These are phyloP conservation scores for Lasioglossum marginatum DNA, from an alignment of 2,888 invertebrate genomes.

Conservation along the genomic window DNA sequence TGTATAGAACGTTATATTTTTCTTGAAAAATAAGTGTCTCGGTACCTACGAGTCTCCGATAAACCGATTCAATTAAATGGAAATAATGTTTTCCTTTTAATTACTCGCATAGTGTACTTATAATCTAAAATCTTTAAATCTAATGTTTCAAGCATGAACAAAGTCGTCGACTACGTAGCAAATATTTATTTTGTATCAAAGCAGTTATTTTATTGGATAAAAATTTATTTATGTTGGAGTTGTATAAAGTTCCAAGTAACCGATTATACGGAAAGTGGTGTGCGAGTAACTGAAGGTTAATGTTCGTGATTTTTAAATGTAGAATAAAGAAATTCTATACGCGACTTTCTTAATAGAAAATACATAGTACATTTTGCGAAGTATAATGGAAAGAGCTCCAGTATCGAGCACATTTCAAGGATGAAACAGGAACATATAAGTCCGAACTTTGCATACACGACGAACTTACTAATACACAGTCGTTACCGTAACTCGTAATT, in stretches of 20 bases:
- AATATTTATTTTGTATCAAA: too few species aligned
- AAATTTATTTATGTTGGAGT: too few species aligned
- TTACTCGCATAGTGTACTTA: too few species aligned
- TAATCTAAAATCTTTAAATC: too few species aligned
- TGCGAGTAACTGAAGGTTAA: too few species aligned
- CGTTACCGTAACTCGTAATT: slow-evolving; percentile 66
- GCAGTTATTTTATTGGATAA: too few species aligned
- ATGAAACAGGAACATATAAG: not conserved
- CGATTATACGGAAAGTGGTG: too few species aligned
- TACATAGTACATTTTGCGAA: not conserved
- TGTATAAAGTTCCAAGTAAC: too few species aligned
- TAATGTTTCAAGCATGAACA: too few species aligned
- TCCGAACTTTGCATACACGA: slow-evolving; percentile 34
- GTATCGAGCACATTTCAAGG: not conserved
- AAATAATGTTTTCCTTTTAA: not conserved
- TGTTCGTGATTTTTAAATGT: too few species aligned
- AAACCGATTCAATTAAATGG: not conserved
- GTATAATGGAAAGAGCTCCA: not conserved
- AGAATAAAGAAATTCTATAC: not conserved
- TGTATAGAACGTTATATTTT: not conserved
- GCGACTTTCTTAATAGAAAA: not conserved
- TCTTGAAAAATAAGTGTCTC: not conserved
- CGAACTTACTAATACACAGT: slow-evolving; percentile 51
- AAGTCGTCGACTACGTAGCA: too few species aligned
- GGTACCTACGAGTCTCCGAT: not conserved